Evolutionary conservation across 2,888 invertebrate species (phyloP).

Genomic region (Capitulum mitella): DNA sequence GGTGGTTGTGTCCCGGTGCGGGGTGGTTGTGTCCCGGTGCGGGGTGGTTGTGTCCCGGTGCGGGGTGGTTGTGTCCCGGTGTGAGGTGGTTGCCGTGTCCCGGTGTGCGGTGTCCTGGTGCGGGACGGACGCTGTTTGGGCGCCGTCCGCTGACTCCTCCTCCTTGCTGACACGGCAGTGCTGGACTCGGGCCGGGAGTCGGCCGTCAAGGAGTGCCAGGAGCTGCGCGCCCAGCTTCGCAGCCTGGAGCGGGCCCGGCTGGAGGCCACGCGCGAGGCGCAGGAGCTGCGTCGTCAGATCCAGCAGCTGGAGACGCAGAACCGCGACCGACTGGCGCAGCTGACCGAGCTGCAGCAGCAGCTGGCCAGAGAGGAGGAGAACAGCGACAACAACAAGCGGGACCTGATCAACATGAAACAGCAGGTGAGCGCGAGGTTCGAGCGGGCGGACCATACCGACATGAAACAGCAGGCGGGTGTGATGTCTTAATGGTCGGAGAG

Average conservation of each 20-base stretch:
- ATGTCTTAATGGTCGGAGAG: no score
- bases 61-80: no score
- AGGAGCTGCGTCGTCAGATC: conserved; percentile 32
- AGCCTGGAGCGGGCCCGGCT: conserved; percentile 29
- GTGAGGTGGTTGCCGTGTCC: no score
- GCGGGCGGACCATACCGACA: no score
- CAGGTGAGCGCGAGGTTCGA: conserved; percentile 34
- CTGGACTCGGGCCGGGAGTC: not conserved
- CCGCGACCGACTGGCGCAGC: conserved; percentile 15
- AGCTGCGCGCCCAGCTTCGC: conserved; percentile 32
- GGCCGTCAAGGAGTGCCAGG: conserved; percentile 32
- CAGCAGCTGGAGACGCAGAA: conserved; percentile 33
- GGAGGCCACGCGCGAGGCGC: conserved; percentile 20
- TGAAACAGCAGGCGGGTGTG: no score
- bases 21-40: no score
- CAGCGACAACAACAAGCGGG: conserved; percentile 33
- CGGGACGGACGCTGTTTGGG: no score
- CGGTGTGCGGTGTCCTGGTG: no score
- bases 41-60: no score
- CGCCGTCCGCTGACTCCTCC: no score
- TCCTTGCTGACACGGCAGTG: not conserved
- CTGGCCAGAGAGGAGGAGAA: conserved; percentile 34
- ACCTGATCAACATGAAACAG: conserved; percentile 31
- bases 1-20: no score
- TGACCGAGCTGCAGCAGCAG: conserved; percentile 30